Evolutionary conservation across 2,113 vertebrate species (phyloP).

Genomic region (Podarcis raffonei): DNA sequence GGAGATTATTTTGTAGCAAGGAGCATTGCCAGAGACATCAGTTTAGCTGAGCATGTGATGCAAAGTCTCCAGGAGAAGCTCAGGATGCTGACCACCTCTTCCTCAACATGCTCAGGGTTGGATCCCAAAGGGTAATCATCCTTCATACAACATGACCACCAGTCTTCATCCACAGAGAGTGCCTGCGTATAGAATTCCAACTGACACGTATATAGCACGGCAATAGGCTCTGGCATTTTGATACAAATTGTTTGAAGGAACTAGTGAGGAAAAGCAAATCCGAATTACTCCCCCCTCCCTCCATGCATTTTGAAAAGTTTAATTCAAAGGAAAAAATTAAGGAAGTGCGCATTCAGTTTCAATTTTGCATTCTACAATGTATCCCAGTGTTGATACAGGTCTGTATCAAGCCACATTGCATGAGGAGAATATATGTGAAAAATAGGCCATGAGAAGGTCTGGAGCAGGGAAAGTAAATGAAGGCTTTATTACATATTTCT

Average conservation of each 20-base stretch:
- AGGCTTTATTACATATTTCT: not conserved
- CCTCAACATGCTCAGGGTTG: not conserved
- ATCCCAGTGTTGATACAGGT: not conserved
- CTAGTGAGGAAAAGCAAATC: not conserved
- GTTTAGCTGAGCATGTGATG: not conserved
- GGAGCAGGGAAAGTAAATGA: conserved; percentile 3
- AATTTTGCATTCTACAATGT: conserved; percentile 25
- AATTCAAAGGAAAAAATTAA: not conserved
- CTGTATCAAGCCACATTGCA: not conserved
- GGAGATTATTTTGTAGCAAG: too few relatives aligned
- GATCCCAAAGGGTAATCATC: not conserved
- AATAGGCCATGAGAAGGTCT: not conserved
- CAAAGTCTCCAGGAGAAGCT: not conserved
- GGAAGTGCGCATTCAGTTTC: not conserved
- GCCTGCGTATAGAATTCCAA: not conserved
- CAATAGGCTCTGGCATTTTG: not conserved
- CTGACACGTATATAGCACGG: too few relatives aligned
- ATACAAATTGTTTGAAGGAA: not conserved
- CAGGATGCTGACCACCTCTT: not conserved
- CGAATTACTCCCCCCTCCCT: not conserved
- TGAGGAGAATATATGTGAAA: conserved; percentile 5
- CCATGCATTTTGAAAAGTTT: conserved; percentile 45
- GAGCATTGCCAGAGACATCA: too few relatives aligned
- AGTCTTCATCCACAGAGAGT: not conserved
- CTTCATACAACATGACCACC: not conserved